Base-by-base conservation (phyloP, 2,113 vertebrate genomes). In the Albula glossodonta region DNA sequence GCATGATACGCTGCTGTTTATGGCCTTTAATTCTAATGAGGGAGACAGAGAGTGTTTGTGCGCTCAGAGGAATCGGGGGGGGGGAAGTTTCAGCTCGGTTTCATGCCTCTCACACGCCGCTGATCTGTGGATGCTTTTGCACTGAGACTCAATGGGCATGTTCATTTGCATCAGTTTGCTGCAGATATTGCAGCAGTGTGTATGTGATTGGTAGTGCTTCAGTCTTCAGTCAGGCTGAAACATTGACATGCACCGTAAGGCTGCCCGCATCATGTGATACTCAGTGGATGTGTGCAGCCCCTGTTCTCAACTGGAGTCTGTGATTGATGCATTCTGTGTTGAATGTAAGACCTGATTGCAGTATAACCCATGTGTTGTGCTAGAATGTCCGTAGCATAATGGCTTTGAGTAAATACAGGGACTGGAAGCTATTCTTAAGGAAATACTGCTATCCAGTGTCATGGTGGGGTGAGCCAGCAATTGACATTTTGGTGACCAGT, bases 1-100 rank as follows among this genome's bases (percentile, higher is more conserved):
- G 70, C 17, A 41, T 41, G 51, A 84, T 41, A 51, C 25, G 77
- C 74, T 83, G 22, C 50, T n/a, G 70, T 78, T 84, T 78, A n/a
- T 51, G n/a, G 8, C 25, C 66, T 56, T 78, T 56, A 84, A 31
- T 25, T 41, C 51, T 17, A 84, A 77, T 84, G 51, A 31, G 31
- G 51, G 60, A 22, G 22, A 84, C 70, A 48, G 51, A 78, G 53
- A 2, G 8, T 12, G 12, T 56, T 12, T 7, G 53, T 12, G 53
- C 1, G 3, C 12, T 7, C 12, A 3, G 53, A 56, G 53, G 12
- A 12, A 7, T 7, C 53, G 53, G 53, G 53, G 6, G 53, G 51
- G 66, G 53, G 74, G 66, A 41, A 78, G 51, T 51, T 53, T 7
- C 19, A 51, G 19, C 17, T 51, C 50, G 15, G 50, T 41, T 15